Evolutionary conservation across 2,113 vertebrate genomes (phyloP), one percentile per base, ranked within the genome.

Genomic region (Diphyllodes magnificus): DNA sequence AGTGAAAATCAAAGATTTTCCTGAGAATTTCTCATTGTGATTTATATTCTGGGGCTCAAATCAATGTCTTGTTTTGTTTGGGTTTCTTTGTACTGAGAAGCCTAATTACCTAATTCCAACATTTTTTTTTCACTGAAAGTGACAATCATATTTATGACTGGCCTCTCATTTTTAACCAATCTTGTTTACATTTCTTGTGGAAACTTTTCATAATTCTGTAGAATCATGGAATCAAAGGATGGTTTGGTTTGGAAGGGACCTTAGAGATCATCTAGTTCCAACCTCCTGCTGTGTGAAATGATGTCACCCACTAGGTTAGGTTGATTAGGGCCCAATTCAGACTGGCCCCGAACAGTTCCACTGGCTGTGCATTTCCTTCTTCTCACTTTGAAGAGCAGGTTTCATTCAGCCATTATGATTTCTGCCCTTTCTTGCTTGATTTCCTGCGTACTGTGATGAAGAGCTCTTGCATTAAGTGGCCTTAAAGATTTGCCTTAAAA

Each of bases 281-380:
- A 7, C 0, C 1, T 54, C 11, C 11, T 80, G 9, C 11, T 6
- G 22, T 4, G 18, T 10, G 25, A 15, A 42, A 27, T 31, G 13
- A 35, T 56, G 25, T 3, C 13, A 39, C 16, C 11, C 25, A 13
- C 11, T 10, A 31, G 7, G 35, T 25, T 61, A 49, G 2, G 6
- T 35, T 54, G 49, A 16, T 53, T n/a, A 31, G 16, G 13, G 7
- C 16, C 16, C 30, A 21, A 2, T 54, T 61, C 56, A 71, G 24
- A 35, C 16, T 31, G 20, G 9, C 7, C 25, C 35, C 63, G 30
- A 71, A 11, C 20, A 25, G 11, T 49, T 31, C 23, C 23, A 11
- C 15, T 25, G 13, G 6, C 8, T 51, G 2, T n/a, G 15, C 16
- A 22, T 60, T 28, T 45, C 7, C 39, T 66, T 66, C 69, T 59